Evolutionary conservation across 2,888 invertebrate species (phyloP), one percentile per base, ranked within the genome.

Genomic region (Liopterus haemorrhoidalis): DNA sequence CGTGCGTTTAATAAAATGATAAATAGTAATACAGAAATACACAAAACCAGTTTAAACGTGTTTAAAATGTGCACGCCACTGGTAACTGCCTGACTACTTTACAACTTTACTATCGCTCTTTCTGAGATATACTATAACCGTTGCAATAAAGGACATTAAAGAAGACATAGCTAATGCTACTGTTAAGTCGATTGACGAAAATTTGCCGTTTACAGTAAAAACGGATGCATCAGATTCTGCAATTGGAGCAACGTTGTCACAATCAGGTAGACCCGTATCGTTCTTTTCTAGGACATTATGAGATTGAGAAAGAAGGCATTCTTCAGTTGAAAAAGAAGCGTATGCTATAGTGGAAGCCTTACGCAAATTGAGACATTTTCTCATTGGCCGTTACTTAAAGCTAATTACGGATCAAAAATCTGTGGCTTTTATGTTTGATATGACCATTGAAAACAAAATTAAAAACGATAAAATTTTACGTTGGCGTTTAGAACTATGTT

Each of bases 251-350:
- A 22, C 21, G 25, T 14, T 36, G 9, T 11, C 22, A 22, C 24
- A 36, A 21, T 22, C 12, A 12, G 24, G 24, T 5, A 36, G 36
- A 12, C 36, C 36, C 9, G 24, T 36, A 12, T 46, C 46, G 12
- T 48, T 52, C 22, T 48, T 46, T 33, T 44, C 44, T 18, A 41
- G 45, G 30, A 42, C 43, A 14, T 19, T 52, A 21, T 9, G 28
- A 12, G 28, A 43, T 12, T 38, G 25, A 20, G 52, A 54, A 46
- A 35, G 32, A 15, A 19, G 35, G 3, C 49, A 53, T 24, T 44
- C 54, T 21, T 19, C 49, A 9, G 47, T 54, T 12, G 51, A 53
- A 35, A 54, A 55, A 27, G 52, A 54, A 42, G 54, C 53, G 3
- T 15, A 25, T 18, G 55, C 49, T n/a, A 56, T 52, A 18, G 50